Base-by-base conservation (phyloP, 1,140 invertebrate species). In the Sarcophaga peregrina region DNA sequence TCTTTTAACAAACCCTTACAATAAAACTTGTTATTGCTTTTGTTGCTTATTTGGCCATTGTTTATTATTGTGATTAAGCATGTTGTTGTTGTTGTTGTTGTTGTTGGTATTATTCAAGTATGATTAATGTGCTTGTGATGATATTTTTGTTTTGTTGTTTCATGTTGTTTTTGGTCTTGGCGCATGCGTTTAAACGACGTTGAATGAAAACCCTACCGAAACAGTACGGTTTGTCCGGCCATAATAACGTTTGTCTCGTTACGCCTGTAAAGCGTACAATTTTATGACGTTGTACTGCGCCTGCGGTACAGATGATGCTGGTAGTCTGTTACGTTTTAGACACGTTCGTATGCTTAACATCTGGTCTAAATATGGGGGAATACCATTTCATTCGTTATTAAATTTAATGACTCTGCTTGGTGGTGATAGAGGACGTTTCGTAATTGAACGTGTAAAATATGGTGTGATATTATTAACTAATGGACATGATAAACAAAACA, bases 121-220 rank as follows among this genome's bases (percentile, higher is more conserved):
- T 68, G 62, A 68, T 68, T 68, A 68, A 68, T 68, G 62, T 68
- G 62, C n/a, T 37, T 68, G 20, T 68, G 62, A 68, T 68, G 62
- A 68, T n/a, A 17, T 20, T 68, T 7, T 20, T 20, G 17, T 68
- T n/a, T 37, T 58, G 54, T 58, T 58, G 1, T 37, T 37, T 37
- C 4, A 2, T 13, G 6, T 6, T 13, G 54, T 13, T 20, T 48
- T 17, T 17, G 74, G 74, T 76, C 74, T 76, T 76, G 74, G 74
- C 74, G 74, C 74, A 76, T 76, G 74, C 74, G 74, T 76, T 76
- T 76, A 76, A 45, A 48, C 62, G 17, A 20, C 20, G 13, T 76
- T 76, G 74, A 76, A 76, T 9, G n/a, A 76, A 46, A 76, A 47
- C 4, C 25, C 45, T 8, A 10, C 46, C 9, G 11, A 17, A 48